Base-by-base conservation (phyloP, 2,888 invertebrate genomes). In the Troglohyphantes excavatus region DNA sequence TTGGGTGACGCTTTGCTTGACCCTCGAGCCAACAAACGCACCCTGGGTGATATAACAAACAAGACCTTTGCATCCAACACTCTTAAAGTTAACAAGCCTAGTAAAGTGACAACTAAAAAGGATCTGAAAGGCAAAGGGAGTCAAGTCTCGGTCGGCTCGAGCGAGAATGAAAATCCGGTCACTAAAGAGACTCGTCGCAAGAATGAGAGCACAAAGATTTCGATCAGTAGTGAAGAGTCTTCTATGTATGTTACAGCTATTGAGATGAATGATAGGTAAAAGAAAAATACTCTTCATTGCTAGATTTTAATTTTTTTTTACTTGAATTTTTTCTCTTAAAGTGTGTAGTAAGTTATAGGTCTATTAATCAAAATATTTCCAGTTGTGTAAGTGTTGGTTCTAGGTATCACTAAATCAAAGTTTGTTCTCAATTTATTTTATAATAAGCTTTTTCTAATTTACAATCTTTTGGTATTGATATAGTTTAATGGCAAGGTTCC, bases 1-100 rank as follows among this genome's bases (percentile, higher is more conserved):
- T 29, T 79, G 9, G 91, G 90, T 17, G 91, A 91, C 26, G 53
- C 43, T 21, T 65, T 89, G 19, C 91, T 86, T 27, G 91, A 91
- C 61, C 43, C 23, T 0, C 83, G 78, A 0, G 85, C 76, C 13
- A 90, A 88, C 29, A 92, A 91, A 59, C 73, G 91, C 43, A 87
- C 91, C n/a, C 79, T 91, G 7, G 90, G 90, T 21, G 91, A 92
- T 26, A 84, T 92, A 5, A 92, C 91, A 9, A 92, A 91, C 63
- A 21, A 67, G 5, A 27, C 59, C 7, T 19, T 29, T 9, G 21
- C 33, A 19, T n/a, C 75, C 7, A 21, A 17, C 26, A 27, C 26
- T 7, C 17, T 9, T 27, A 67, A 67, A 11, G 33, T 19, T 33
- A 26, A 9, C 9, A 23, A 23, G 9, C 27, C 13, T 19, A 17